Evolutionary conservation across 2,797 vertebrate species (phyloP), one percentile per base, ranked within the genome.

Genomic region (Xenentodon cancila): DNA sequence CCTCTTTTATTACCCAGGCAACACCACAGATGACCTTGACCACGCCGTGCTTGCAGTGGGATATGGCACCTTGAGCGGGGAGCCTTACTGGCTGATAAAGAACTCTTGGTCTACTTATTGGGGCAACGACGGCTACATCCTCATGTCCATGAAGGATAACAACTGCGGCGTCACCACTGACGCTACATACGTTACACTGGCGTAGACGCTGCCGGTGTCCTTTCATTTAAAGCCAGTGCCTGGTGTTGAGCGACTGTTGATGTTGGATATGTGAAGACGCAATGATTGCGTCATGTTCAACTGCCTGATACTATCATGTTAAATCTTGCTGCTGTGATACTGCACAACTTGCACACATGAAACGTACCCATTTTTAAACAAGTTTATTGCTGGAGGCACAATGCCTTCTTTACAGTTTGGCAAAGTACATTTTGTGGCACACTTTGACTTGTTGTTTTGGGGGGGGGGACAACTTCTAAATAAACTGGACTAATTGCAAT

Each of bases 91-190:
- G 93, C 77, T 96, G 22, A 73, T 96, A 53, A 95, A 96, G 89
- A 97, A 95, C 88, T 96, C 94, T 0, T 95, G 94, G 95, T 96
- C 94, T 78, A 94, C 92, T 0, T 95, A 95, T 45, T 96, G 95
- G 95, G 95, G 95, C 37, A 95, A 95, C 0, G 91, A 94, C 0
- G 95, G 94, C 59, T 95, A 95, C 86, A 87, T 96, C 71, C 93
- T 96, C 44, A 95, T 95, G 93, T 95, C 95, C 50, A 93, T 93
- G 94, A 95, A 93, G 68, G 93, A 95, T 62, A 96, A 95, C 84
- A 95, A 95, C 82, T 96, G 94, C 0, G 94, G 94, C 0, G 94
- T 96, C 52, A 68, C 94, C 62, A 96, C 94, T 0, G 94, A 94
- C 13, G 93, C 95, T 43, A 95, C 94, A 0, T 95, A 91, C 20